Evolutionary conservation across 2,797 vertebrate genomes (phyloP), one percentile per base, ranked within the genome.

Genomic region (Periophthalmus magnuspinnatus): DNA sequence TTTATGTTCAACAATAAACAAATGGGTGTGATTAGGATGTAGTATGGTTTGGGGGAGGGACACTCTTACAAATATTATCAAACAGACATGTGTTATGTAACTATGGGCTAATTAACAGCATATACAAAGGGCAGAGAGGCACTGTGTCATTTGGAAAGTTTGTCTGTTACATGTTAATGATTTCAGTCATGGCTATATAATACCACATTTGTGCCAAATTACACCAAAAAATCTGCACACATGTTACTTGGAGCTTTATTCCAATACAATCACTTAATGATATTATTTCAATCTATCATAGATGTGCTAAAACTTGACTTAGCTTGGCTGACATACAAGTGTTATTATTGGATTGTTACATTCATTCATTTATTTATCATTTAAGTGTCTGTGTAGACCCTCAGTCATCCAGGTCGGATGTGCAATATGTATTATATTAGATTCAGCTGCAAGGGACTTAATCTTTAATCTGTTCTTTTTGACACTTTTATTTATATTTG

Each of bases 1-100:
- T 88, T 78, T 81, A 80, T 83, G 81, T 82, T 75, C 58, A 56
- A 81, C 71, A 62, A 82, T 84, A 87, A 91, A 91, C 83, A 89
- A 71, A 67, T 59, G 78, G 54, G 60, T 59, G 72, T 77, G 74
- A 76, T 88, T 74, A 73, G 75, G 72, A 63, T 36, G 68, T 17
- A 76, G 77, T 71, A 71, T 81, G 70, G 69, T 82, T 75, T 84
- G 82, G 76, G 85, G 69, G 65, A 56, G 56, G 41, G 38, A 72
- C 56, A 28, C 79, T 45, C 41, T 74, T 56, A 28, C 13, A 32
- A 58, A 68, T 68, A 59, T 59, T 57, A 34, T 24, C 28, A 14
- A 45, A 14, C 62, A 72, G 50, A 60, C 38, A 36, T n/a, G 14
- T 65, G 63, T 50, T 32, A 32, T n/a, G 45, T 33, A 65, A 65